These are phyloP conservation scores for Propsilocerus akamusi DNA, from an alignment of 1,140 invertebrate genomes.

Conservation along the genomic window DNA sequence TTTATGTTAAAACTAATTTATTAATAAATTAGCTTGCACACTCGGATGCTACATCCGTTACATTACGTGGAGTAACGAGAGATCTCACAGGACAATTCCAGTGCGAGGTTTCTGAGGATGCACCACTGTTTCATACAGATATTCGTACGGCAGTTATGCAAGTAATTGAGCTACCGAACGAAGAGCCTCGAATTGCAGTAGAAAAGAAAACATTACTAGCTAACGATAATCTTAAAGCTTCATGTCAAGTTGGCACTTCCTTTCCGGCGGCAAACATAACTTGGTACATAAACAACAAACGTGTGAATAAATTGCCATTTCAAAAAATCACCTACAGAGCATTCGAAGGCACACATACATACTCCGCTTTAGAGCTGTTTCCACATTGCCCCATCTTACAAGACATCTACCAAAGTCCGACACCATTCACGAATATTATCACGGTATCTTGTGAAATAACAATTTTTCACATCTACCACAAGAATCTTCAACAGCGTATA, in stretches of 20 bases:
- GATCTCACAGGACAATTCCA: slow-evolving; percentile 45
- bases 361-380: slow-evolving; percentile 18
- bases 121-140: slow-evolving; percentile 47
- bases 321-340: slow-evolving; percentile 20
- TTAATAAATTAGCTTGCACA: slow-evolving; percentile 30
- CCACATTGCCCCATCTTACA: slow-evolving; percentile 22
- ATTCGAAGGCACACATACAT: slow-evolving; percentile 19
- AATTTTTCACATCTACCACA: slow-evolving; percentile 22
- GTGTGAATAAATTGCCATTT: slow-evolving; percentile 28
- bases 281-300: slow-evolving; percentile 46
- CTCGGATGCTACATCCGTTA: slow-evolving; percentile 39
- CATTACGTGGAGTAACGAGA: slow-evolving; percentile 36
- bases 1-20: neutral
- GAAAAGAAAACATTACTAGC: slow-evolving; percentile 20
- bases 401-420: slow-evolving; percentile 17
- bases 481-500: slow-evolving; percentile 19
- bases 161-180: slow-evolving; percentile 29
- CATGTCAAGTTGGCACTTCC: slow-evolving; percentile 30
- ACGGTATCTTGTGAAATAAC: slow-evolving; percentile 19
- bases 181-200: slow-evolving; percentile 21
- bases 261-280: slow-evolving; percentile 48
- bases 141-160: slow-evolving; percentile 43
- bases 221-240: slow-evolving; percentile 24
- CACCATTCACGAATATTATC: slow-evolving; percentile 19
- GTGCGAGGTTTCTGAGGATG: slow-evolving; percentile 53